These are phyloP conservation scores for Solea senegalensis DNA, from an alignment of 2,113 vertebrate species.

Conservation along the genomic window DNA sequence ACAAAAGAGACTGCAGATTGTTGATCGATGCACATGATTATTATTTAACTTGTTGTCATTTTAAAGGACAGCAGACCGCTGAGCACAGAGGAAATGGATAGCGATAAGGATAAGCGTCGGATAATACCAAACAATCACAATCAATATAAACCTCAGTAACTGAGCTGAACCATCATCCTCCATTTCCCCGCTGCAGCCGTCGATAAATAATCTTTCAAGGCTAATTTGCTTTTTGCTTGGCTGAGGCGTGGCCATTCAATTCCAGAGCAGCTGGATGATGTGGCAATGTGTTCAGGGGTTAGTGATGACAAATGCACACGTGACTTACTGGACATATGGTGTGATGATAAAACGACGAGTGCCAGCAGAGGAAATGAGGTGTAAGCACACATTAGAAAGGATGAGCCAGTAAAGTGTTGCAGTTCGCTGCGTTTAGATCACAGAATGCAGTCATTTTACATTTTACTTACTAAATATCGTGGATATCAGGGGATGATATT, in stretches of 20 bases:
- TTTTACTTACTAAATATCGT: no score
- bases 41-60: no score
- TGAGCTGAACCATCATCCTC: conserved; percentile 23
- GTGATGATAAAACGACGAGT: conserved; percentile 14
- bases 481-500: neutral
- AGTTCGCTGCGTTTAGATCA: neutral
- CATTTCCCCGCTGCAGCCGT: conserved; percentile 1
- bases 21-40: no score
- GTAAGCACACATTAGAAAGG: neutral
- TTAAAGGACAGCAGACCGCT: neutral
- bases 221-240: conserved; percentile 29
- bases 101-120: neutral
- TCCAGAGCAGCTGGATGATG: conserved; percentile 26
- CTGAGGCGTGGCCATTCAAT: conserved; percentile 6
- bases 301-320: conserved; percentile 22
- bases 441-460: neutral
- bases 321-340: conserved; percentile 16
- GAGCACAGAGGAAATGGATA: neutral
- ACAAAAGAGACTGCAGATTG: no score
- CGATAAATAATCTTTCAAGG: conserved; percentile 30
- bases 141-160: conserved; percentile 10
- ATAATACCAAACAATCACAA: neutral
- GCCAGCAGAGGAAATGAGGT: conserved; percentile 33
- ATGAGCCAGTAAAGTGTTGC: neutral
- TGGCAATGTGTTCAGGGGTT: conserved; percentile 28